Percentiles rank a stretch among this genome's conserved stretches.
Conservation (phyloP, 2,797 vertebrate genomes). For the Crocodylus rhombifer region DNA sequence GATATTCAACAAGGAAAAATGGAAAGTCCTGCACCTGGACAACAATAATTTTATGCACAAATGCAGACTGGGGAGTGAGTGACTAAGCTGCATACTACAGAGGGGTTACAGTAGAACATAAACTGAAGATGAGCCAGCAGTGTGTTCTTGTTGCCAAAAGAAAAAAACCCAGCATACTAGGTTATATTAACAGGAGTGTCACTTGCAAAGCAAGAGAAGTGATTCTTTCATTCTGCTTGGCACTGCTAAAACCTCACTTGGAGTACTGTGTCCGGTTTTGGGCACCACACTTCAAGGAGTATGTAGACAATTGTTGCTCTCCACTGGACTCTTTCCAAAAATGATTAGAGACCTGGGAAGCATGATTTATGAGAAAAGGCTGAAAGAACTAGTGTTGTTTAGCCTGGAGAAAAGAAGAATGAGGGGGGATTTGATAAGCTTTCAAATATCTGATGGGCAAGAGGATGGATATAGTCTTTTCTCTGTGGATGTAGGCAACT, state of each 20-base stretch:
- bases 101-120: neutral
- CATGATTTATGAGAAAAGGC: neutral
- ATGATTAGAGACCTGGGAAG: neutral
- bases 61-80: neutral
- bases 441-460: neutral
- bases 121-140: fast-evolving
- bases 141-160: neutral
- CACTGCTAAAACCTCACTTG: no score
- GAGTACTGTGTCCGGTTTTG: neutral
- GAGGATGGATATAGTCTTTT: neutral
- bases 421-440: fast-evolving
- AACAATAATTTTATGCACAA: neutral
- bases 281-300: neutral
- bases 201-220: neutral
- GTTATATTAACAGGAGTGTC: neutral
- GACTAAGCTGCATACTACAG: neutral
- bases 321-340: neutral
- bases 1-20: no score
- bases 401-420: fast-evolving
- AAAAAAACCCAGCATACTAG: neutral
- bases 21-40: neutral
- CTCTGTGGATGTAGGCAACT: neutral
- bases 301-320: neutral
- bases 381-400: neutral
- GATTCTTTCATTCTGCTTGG: neutral